Conservation (phyloP, 92 coral and sea anemone genomes). For the Zoanthus solanderi region DNA sequence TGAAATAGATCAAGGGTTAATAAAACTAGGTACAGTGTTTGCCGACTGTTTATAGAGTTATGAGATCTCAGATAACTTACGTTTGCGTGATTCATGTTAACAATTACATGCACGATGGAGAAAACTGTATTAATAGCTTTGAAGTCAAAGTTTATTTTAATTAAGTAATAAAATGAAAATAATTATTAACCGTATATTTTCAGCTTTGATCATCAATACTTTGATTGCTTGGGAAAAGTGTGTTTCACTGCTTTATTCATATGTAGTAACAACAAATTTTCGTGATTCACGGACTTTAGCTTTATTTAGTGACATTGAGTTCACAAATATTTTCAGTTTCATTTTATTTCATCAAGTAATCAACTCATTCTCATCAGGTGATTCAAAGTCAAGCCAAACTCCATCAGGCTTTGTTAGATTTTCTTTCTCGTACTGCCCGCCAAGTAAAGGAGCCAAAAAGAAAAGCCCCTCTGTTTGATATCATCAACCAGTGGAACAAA, state of each 20-base stretch:
- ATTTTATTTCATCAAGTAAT: background rate
- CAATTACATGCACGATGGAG: background rate
- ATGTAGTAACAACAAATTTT: too few species aligned
- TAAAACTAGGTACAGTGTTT: background rate
- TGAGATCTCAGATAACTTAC: background rate
- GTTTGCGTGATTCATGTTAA: background rate
- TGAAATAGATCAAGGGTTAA: background rate
- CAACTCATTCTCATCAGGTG: constrained; percentile 42
- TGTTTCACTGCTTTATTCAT: too few species aligned
- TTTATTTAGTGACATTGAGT: too few species aligned
- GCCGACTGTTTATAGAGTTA: background rate
- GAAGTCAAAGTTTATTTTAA: too few species aligned
- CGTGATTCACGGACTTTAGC: too few species aligned
- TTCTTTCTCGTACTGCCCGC: constrained; percentile 73
- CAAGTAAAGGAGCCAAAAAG: constrained; percentile 74
- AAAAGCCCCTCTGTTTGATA: constrained; percentile 73
- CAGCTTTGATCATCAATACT: too few species aligned
- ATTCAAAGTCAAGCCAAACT: constrained; percentile 71
- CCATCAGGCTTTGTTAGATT: constrained; percentile 80
- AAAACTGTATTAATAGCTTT: too few species aligned
- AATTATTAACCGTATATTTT: too few species aligned
- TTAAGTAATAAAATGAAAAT: too few species aligned
- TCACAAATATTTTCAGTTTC: background rate
- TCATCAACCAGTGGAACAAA: constrained; percentile 81
- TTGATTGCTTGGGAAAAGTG: too few species aligned